Evolutionary conservation across 2,888 invertebrate genomes (phyloP).

Genomic region (Tromatobia lineatoria): DNA sequence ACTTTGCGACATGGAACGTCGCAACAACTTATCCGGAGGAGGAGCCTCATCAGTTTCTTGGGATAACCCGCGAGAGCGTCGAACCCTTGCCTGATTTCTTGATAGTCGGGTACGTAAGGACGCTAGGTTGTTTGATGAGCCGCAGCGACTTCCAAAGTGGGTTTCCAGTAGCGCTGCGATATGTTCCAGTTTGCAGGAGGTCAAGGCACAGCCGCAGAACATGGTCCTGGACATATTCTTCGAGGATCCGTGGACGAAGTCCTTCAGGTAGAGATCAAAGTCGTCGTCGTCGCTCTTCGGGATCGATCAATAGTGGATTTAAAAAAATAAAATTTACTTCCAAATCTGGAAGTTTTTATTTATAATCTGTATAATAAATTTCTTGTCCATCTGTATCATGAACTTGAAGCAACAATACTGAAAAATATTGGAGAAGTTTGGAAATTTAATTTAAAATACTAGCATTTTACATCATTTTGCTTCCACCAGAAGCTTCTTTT

Average conservation of each 20-base stretch:
- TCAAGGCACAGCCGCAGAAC: slow-evolving; percentile 95
- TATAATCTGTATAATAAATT: no score
- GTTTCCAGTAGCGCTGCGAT: slow-evolving; percentile 45
- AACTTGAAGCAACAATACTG: no score
- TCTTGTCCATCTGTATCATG: no score
- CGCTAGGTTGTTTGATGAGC: slow-evolving; percentile 40
- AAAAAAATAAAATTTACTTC: no score
- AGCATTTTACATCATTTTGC: no score
- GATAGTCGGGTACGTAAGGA: slow-evolving; percentile 90
- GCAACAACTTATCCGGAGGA: slow-evolving; percentile 92
- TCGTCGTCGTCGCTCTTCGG: not conserved
- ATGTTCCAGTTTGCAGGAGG: slow-evolving; percentile 92
- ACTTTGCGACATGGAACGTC: slow-evolving; percentile 96
- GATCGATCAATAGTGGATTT: not conserved
- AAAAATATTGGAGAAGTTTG: no score
- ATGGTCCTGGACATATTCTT: slow-evolving; percentile 93
- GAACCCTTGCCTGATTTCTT: slow-evolving; percentile 93
- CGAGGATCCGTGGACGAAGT: slow-evolving; percentile 94
- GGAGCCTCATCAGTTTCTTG: slow-evolving; percentile 90
- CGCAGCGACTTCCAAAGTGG: not conserved
- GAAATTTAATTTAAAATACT: no score
- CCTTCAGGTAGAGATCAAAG: slow-evolving; percentile 85
- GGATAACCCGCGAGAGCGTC: slow-evolving; percentile 89
- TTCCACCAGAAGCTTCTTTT: no score
- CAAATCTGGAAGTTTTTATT: no score